phyloP scores from a whole-genome alignment of 92 coral and sea anemone genomes.

The Porites rus region DNA sequence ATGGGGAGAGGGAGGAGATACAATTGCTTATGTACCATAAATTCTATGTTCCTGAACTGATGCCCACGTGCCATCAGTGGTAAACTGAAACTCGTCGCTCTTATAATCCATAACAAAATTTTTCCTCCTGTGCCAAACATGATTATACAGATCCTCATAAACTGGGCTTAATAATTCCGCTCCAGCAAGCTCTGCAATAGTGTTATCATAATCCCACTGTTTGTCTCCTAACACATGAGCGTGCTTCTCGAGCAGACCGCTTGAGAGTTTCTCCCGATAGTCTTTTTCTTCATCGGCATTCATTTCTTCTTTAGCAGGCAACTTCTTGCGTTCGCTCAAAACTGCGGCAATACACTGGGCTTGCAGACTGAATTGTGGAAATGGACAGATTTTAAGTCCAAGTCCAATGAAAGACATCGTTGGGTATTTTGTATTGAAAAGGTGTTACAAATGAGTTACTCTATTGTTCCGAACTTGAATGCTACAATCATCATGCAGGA shows the following conservation, averaged over 20 bases:
- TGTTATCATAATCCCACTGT: conserved; percentile 67
- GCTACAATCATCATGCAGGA: conserved; percentile 63
- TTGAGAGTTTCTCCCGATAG: conserved; percentile 48
- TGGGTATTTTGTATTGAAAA: conserved; percentile 68
- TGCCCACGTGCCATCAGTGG: conserved; percentile 25
- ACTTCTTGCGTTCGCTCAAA: conserved; percentile 54
- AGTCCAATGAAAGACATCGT: conserved; percentile 80
- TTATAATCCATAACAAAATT: conserved; percentile 39
- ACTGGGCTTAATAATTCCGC: conserved; percentile 43
- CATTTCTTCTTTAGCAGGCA: conserved; percentile 80
- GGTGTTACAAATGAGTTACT: conserved; percentile 75
- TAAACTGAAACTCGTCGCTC: conserved; percentile 28
- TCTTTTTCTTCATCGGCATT: conserved; percentile 69
- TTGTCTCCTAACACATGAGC: conserved; percentile 80
- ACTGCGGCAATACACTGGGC: conserved; percentile 67
- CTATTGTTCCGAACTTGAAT: conserved; percentile 69
- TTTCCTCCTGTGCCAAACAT: conserved; percentile 3
- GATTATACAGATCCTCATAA: conserved; percentile 53
- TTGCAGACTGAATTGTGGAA: conserved; percentile 80
- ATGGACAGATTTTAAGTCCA: conserved; percentile 67
- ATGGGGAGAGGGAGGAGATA: no score
- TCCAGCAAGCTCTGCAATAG: conserved; percentile 75
- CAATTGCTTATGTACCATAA: no score
- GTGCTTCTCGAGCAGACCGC: conserved; percentile 57
- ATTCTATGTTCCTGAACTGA: not conserved